Conservation (phyloP, 2,888 invertebrate species). For the Bhutanitis thaidina region DNA sequence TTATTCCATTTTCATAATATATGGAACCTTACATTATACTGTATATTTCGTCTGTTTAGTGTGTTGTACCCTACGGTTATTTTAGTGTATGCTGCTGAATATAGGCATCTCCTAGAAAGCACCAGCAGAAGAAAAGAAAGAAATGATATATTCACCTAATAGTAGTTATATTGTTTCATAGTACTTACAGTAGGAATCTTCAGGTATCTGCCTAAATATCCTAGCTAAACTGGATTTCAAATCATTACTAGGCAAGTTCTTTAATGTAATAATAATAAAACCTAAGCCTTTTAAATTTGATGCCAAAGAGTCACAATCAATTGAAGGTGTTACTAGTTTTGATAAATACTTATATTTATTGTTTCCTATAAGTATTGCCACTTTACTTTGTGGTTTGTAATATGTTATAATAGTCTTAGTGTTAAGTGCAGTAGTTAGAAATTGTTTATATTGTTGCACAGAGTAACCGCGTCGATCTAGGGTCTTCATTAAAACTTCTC, state of each 20-base stretch:
- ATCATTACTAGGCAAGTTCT: constrained; percentile 44
- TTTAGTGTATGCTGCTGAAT: too few relatives aligned
- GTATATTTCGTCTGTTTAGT: too few relatives aligned
- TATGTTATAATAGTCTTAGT: constrained; percentile 46
- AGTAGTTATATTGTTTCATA: background rate
- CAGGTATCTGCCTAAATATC: constrained; percentile 48
- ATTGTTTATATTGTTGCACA: constrained; percentile 39
- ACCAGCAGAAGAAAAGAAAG: too few relatives aligned
- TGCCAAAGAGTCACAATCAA: constrained; percentile 62
- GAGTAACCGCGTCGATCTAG: constrained; percentile 54
- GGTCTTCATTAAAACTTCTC: constrained; percentile 53
- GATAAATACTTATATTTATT: constrained; percentile 59
- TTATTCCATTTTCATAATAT: too few relatives aligned
- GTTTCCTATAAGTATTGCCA: constrained; percentile 69
- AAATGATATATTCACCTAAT: too few relatives aligned
- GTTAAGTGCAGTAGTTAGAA: constrained; percentile 36
- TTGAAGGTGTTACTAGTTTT: constrained; percentile 60
- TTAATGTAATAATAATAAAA: constrained; percentile 56
- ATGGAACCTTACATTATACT: too few relatives aligned
- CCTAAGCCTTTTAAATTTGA: constrained; percentile 52
- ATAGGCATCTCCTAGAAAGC: too few relatives aligned
- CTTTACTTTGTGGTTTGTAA: constrained; percentile 57
- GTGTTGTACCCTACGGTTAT: too few relatives aligned
- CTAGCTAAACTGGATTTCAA: constrained; percentile 44
- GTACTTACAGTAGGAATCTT: constrained; percentile 69